These are phyloP conservation scores for Pteruthius melanotis DNA, from an alignment of 2,113 vertebrate species.

Conservation along the genomic window DNA sequence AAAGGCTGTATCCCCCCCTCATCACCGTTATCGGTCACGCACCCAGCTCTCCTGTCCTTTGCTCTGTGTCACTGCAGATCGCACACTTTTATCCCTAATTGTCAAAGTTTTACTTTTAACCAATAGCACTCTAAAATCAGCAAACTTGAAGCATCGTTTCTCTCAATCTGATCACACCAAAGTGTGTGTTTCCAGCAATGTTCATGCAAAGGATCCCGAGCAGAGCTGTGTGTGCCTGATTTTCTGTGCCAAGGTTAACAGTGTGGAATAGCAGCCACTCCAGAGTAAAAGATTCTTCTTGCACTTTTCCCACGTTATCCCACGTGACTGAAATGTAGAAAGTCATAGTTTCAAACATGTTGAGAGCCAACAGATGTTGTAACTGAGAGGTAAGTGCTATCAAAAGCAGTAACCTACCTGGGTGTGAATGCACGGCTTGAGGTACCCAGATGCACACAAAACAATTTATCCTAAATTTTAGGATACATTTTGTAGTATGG, in stretches of 20 bases:
- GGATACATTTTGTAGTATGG: neutral
- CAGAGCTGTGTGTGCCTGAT: neutral
- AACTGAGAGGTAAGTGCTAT: neutral
- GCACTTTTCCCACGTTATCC: neutral
- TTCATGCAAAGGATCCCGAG: neutral
- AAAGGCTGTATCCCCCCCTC: too few relatives aligned
- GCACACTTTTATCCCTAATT: too few relatives aligned
- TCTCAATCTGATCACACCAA: neutral
- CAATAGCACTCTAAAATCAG: too few relatives aligned
- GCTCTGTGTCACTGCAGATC: too few relatives aligned
- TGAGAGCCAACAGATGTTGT: neutral
- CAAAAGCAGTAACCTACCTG: neutral
- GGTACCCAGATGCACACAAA: rapidly evolving
- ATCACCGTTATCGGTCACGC: too few relatives aligned
- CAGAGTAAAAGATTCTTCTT: neutral
- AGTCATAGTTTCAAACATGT: neutral
- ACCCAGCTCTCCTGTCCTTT: too few relatives aligned
- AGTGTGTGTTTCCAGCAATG: neutral
- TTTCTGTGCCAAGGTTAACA: neutral
- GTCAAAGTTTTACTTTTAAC: too few relatives aligned
- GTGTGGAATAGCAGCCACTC: neutral
- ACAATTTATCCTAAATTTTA: neutral
- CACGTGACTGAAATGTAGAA: neutral
- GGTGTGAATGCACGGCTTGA: neutral
- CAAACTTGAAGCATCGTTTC: too few relatives aligned